Base-by-base conservation (phyloP, 2,113 vertebrate genomes). In the Hemiscyllium ocellatum region DNA sequence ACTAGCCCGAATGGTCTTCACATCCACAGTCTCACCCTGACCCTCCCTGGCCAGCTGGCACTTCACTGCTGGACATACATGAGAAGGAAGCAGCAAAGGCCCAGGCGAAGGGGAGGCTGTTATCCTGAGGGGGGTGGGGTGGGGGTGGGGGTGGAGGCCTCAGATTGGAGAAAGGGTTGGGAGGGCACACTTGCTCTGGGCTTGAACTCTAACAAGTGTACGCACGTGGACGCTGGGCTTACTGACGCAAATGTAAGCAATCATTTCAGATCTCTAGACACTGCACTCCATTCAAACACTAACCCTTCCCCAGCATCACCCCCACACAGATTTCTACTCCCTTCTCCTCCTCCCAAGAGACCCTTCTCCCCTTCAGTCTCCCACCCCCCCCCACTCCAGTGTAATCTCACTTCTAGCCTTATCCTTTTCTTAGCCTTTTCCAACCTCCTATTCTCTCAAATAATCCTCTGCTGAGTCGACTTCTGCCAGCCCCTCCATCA, bases 401-500 rank as follows among this genome's bases (percentile, higher is more conserved):
- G 15, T 80, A n/a, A 37, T 13, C n/a, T 61, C 24, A 95, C 50
- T 87, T 19, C 26, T n/a, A 86, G 42, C 76, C 90, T 76, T 70
- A 76, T 20, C 5, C 3, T 52, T 8, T 22, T 4, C 90, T 76
- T 70, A 76, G 20, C 13, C 3, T 52, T 8, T 22, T 4, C 66
- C 95, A 56, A 76, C 72, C 29, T 76, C 33, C 29, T 12, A 10
- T 29, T 33, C 72, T 7, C 72, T n/a, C 1, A 33, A 33, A 76
- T 33, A 70, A 70, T 26, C 69, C 69, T 24, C 29, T 33, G 0
- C 29, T 33, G 24, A 0, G 47, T 37, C 56, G 2, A 91, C 68
- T 29, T 37, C 26, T 70, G 83, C 91, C 61, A 78, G 69, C 56
- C 42, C 68, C 96, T 95, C 96, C 87, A 96, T 96, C 96, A 95